Base-by-base conservation (phyloP, 2,797 vertebrate species). In the Alfaro cultratus region DNA sequence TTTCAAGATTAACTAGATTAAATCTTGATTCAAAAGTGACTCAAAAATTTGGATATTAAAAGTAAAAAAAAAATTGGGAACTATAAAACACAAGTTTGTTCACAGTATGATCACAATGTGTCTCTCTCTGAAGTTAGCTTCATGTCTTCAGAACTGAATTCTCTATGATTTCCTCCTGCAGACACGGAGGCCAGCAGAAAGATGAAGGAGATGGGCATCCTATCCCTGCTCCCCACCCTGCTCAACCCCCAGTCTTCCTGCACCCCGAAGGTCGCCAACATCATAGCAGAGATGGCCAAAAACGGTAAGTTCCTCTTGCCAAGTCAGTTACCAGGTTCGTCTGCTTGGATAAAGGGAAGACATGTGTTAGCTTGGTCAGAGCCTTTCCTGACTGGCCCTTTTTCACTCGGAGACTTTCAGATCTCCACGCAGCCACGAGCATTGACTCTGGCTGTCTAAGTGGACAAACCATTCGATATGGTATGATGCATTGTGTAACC, bases 281-380 rank as follows among this genome's bases (percentile, higher is more conserved):
- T 99, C 96, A 97, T 99, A 92, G 98, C 98, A 76, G 98, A 99
- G 95, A 91, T 99, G 95, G 98, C 98, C 93, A 99, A 99, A 98
- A 99, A 99, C 90, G 98, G 98, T 99, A 95, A 97, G 97, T 74
- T 95, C 95, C 91, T 51, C 46, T 9, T 39, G 12, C 67, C 36
- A 43, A 3, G 23, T 26, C 53, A 13, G 55, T 29, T 29, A 60
- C n/a, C n/a, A 29, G 29, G 57, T 15, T 7, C 1, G 7, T 21
- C 18, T 39, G 18, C 9, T 12, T 36, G 9, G 72, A 26, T 18
- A 64, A 18, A 64, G 18, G 31, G 31, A 45, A 45, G 23, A 4
- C 9, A 12, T 1, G 16, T 31, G 31, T 68, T 26, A 5, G 64
- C 46, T 11, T 46, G n/a, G 34, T 16, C n/a, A 76, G 53, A 29